Evolutionary conservation across 2,113 vertebrate genomes (phyloP).

Genomic region (Eolophus roseicapilla): DNA sequence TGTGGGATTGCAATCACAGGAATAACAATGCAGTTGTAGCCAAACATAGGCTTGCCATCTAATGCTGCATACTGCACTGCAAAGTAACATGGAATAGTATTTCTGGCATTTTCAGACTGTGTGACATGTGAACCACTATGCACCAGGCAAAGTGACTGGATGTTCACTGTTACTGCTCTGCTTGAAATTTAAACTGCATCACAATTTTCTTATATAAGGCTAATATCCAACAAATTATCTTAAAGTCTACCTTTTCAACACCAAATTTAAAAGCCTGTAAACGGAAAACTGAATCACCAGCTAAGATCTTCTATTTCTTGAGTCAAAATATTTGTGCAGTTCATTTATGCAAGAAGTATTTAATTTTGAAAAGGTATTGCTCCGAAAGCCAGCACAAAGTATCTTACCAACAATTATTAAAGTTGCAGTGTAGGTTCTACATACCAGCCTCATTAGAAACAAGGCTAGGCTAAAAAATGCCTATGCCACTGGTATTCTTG

Average conservation of each 20-base stretch:
- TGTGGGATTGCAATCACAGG: background rate
- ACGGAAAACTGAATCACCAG: background rate
- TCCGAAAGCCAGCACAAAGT: background rate
- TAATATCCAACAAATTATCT: background rate
- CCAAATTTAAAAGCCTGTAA: background rate
- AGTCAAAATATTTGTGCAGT: background rate
- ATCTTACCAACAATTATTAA: background rate
- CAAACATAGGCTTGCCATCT: background rate
- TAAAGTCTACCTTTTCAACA: background rate
- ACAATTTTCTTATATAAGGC: background rate
- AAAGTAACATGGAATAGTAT: background rate
- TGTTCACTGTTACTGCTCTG: background rate
- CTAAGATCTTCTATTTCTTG: background rate
- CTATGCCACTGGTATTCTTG: background rate
- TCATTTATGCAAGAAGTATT: background rate
- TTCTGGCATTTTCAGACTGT: background rate
- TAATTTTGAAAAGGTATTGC: background rate
- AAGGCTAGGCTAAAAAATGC: background rate
- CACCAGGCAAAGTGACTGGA: background rate
- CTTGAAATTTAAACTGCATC: background rate
- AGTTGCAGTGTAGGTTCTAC: background rate
- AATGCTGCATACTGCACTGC: background rate
- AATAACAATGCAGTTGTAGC: background rate
- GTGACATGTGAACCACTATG: rapidly evolving
- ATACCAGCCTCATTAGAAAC: background rate